Conservation (phyloP, 2,888 invertebrate genomes). For the Yponomeuta cagnagella region DNA sequence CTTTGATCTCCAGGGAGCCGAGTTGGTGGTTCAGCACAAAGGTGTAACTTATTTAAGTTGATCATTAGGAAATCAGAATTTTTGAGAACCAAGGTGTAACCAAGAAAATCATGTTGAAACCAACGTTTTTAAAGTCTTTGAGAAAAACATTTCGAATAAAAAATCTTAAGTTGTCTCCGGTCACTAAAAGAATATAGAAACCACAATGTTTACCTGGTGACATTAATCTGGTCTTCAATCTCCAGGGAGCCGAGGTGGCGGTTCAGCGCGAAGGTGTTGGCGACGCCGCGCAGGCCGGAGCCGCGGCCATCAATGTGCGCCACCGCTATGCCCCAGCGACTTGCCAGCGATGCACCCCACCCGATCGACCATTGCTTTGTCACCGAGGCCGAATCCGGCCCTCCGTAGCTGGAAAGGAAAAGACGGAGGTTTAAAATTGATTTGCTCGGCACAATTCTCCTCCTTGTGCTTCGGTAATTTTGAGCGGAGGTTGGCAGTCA, state of each 20-base stretch:
- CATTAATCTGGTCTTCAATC: conserved; percentile 92
- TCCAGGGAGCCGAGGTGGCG: conserved; percentile 91
- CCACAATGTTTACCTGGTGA: conserved; percentile 77
- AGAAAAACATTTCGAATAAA: too few relatives aligned
- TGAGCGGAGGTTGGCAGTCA: neutral
- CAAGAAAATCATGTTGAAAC: too few relatives aligned
- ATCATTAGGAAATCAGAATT: too few relatives aligned
- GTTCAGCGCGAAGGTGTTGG: conserved; percentile 88
- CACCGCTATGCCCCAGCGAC: conserved; percentile 89
- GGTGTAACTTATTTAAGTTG: too few relatives aligned
- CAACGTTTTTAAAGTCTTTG: too few relatives aligned
- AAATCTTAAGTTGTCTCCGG: too few relatives aligned
- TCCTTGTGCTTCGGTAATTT: neutral
- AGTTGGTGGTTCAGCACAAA: too few relatives aligned
- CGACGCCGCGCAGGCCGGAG: conserved; percentile 89
- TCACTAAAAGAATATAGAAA: too few relatives aligned
- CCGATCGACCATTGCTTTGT: conserved; percentile 87
- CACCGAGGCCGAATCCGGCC: conserved; percentile 92
- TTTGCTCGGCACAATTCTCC: too few relatives aligned
- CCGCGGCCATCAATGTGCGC: conserved; percentile 94
- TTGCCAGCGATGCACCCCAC: conserved; percentile 92
- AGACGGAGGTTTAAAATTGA: too few relatives aligned
- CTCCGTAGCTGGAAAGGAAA: conserved; percentile 84
- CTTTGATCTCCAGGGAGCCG: too few relatives aligned
- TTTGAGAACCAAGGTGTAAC: too few relatives aligned